phyloP scores from a whole-genome alignment of 2,797 vertebrate species.

The Octomys mimax region DNA sequence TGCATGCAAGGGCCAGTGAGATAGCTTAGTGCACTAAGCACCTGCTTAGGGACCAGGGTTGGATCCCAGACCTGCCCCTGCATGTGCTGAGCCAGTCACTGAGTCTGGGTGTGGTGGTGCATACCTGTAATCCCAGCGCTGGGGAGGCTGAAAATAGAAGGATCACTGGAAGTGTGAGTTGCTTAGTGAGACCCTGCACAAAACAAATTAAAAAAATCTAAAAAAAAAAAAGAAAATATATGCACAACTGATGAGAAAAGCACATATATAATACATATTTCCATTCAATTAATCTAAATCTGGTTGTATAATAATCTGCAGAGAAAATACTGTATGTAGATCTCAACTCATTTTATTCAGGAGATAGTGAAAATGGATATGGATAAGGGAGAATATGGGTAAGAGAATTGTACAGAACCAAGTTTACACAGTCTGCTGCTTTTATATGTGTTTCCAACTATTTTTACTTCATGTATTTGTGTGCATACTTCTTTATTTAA shows the following conservation, averaged over 20 bases:
- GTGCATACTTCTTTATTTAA: not conserved
- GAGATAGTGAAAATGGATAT: not conserved
- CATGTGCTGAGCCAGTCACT: too few species aligned
- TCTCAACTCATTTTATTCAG: not conserved
- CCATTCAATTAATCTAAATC: not conserved
- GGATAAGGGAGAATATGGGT: not conserved
- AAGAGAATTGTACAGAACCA: not conserved
- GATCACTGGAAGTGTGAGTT: too few species aligned
- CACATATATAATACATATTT: constrained; percentile 12
- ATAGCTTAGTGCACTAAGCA: too few species aligned
- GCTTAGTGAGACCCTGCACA: too few species aligned
- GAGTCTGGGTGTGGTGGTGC: too few species aligned
- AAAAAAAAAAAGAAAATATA: not conserved
- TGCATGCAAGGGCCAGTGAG: not conserved
- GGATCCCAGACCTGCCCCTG: too few species aligned
- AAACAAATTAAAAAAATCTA: too few species aligned
- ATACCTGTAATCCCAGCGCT: too few species aligned
- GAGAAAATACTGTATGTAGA: not conserved
- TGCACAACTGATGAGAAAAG: not conserved
- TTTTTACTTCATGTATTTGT: not conserved
- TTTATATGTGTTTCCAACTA: not conserved
- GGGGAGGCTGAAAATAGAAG: too few species aligned
- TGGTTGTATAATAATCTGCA: not conserved
- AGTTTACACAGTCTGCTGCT: not conserved
- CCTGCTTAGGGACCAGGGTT: too few species aligned